Evolutionary conservation across 2,113 vertebrate genomes (phyloP).

Genomic region (Chloropsis hardwickii): DNA sequence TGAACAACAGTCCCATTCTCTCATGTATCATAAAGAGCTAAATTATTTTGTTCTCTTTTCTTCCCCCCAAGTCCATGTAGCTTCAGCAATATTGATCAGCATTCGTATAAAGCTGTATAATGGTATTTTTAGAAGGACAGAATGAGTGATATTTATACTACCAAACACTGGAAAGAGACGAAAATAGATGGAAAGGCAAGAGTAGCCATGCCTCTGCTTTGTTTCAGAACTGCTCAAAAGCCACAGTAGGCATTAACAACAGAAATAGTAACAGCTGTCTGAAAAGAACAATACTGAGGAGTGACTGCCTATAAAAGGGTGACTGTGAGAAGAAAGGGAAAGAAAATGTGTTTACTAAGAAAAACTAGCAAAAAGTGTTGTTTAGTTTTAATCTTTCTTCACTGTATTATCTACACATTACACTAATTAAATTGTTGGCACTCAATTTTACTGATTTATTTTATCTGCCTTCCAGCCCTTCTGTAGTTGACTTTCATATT

Average conservation of each 20-base stretch:
- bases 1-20: neutral
- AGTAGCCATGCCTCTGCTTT: neutral
- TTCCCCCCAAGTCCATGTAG: neutral
- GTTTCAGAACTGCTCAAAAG: slow-evolving; percentile 1
- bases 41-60: neutral
- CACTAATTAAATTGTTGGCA: neutral
- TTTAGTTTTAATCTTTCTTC: neutral
- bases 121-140: neutral
- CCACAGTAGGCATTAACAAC: slow-evolving; percentile 2
- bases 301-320: neutral
- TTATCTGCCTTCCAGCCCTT: neutral
- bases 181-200: slow-evolving; percentile 10
- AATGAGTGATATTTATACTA: neutral
- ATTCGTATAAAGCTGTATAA: neutral
- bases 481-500: neutral
- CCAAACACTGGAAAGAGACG: neutral
- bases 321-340: neutral
- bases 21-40: neutral
- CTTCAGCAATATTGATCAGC: neutral
- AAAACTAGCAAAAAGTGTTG: neutral
- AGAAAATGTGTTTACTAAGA: neutral
- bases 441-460: neutral
- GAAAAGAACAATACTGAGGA: neutral
- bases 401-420: neutral
- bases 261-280: slow-evolving; percentile 23